Evolutionary conservation across 2,888 invertebrate genomes (phyloP).

Genomic region (Helobdella robusta): DNA sequence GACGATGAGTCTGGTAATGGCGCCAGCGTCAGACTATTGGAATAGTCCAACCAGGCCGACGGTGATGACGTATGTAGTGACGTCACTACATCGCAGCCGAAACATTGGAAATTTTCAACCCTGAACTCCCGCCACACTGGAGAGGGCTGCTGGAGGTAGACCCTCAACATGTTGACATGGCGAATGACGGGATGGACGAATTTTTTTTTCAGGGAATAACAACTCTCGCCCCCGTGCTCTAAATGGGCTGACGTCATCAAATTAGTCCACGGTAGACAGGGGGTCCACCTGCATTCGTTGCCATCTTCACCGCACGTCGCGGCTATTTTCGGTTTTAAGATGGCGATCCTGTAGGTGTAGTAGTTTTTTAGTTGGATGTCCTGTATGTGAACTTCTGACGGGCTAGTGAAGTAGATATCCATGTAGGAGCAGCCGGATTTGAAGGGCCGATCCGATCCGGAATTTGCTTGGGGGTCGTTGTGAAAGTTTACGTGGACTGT

Average conservation of each 20-base stretch:
- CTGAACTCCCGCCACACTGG: constrained; percentile 47
- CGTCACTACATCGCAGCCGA: background rate
- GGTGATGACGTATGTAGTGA: background rate
- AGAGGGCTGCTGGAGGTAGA: constrained; percentile 46
- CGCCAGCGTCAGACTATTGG: no score
- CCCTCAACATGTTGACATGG: constrained; percentile 40
- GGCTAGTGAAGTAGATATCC: constrained; percentile 43
- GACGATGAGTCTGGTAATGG: no score
- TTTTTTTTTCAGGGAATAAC: constrained; percentile 43
- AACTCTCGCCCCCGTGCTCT: constrained; percentile 43
- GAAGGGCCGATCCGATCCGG: no score
- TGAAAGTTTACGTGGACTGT: constrained; percentile 39
- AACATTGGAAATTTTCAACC: constrained; percentile 40
- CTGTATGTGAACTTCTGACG: constrained; percentile 43
- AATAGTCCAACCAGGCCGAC: constrained; percentile 14
- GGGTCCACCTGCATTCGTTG: constrained; percentile 36
- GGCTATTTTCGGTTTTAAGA: constrained; percentile 30
- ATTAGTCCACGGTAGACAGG: constrained; percentile 39
- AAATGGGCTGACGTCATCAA: constrained; percentile 46
- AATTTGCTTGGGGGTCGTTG: constrained; percentile 39
- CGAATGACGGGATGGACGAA: constrained; percentile 37
- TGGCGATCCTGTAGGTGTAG: constrained; percentile 42
- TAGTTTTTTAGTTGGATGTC: constrained; percentile 46
- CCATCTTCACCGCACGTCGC: background rate
- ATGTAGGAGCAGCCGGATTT: constrained; percentile 41